A percentile compares a stretch with the other conserved stretches of the same genome.
phyloP scores from a whole-genome alignment of 2,113 vertebrate genomes.

The Gobio gobio region DNA sequence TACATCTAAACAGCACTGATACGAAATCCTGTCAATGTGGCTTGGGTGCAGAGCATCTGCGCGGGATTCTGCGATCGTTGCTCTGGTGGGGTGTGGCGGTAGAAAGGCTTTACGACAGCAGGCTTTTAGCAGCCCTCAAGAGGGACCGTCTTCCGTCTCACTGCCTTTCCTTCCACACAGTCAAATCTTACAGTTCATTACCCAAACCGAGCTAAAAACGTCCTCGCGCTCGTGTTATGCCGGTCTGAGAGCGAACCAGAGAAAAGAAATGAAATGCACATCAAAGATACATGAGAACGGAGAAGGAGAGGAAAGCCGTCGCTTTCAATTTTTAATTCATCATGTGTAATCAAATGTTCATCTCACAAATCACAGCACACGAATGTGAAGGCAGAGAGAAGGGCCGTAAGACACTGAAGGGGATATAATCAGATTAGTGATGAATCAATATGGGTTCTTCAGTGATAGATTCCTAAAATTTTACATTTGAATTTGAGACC shows the following conservation, averaged over 20 bases:
- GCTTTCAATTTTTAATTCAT: constrained; percentile 31
- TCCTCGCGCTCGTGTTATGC: constrained; percentile 13
- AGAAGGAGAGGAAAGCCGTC: constrained; percentile 2
- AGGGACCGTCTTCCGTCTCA: constrained; percentile 61
- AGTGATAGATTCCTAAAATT: not conserved
- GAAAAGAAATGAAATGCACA: constrained; percentile 52
- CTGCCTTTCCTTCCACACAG: constrained; percentile 60
- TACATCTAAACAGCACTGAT: not conserved
- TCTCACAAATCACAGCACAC: not conserved
- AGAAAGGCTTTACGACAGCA: constrained; percentile 36
- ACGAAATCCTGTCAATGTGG: not conserved
- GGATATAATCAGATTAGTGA: not conserved
- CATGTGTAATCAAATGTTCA: not conserved
- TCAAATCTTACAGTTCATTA: constrained; percentile 64
- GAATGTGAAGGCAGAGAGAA: not conserved
- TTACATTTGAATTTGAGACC: not conserved
- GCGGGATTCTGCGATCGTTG: not conserved
- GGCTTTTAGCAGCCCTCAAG: constrained; percentile 64
- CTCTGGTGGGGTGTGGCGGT: constrained; percentile 7
- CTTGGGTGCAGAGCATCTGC: not conserved
- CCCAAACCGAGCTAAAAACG: constrained; percentile 50
- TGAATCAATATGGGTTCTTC: not conserved
- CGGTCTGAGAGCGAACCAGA: constrained; percentile 46
- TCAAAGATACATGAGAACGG: constrained; percentile 61
- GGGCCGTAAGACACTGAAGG: not conserved